Base-by-base conservation (phyloP, 2,888 invertebrate species). In the Macropis europaea region DNA sequence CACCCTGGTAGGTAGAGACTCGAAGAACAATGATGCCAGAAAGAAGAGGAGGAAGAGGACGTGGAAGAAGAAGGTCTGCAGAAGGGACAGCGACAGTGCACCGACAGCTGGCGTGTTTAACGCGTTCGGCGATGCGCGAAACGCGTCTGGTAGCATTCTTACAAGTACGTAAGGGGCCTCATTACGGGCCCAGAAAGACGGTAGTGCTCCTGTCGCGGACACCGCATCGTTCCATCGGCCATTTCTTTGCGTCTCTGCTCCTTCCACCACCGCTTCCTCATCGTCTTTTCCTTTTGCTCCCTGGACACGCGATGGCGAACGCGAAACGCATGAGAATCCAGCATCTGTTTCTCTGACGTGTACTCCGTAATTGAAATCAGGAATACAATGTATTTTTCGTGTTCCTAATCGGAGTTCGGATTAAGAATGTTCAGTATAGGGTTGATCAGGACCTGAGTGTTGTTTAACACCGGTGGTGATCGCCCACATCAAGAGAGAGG, bases 61-160 rank as follows among this genome's bases (percentile, higher is more conserved):
- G 38, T 62, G 24, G 45, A 74, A 54, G 66, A 62, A 50, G 62
- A 62, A 56, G 62, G 32, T 50, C 45, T 54, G 72, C 62, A 62
- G 53, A 76, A 69, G 45, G 60, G 75, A 72, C 62, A 64, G 45
- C 62, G 75, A 72, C 62, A 64, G 63, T 22, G 59, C 77, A 77
- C 77, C 79, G 61, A 80, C 84, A 82, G 85, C 85, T 83, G 84
- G 73, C 72, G 76, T 76, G 81, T 82, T 83, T 82, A 84, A 82
- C 82, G 83, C 79, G 79, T 80, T 77, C 81, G 85, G 40, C 79
- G 84, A 79, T 82, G 84, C 83, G 85, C 81, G 81, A 86, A 86
- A 85, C 82, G 85, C 84, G 84, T 79, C 79, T 84, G 84, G 82
- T 84, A 79, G 84, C 84, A 84, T 86, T 85, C 82, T 84, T 84